Percentiles rank a stretch among this genome's conserved stretches.
Conservation (phyloP, 2,113 vertebrate genomes). For the Amblyornis subalaris region DNA sequence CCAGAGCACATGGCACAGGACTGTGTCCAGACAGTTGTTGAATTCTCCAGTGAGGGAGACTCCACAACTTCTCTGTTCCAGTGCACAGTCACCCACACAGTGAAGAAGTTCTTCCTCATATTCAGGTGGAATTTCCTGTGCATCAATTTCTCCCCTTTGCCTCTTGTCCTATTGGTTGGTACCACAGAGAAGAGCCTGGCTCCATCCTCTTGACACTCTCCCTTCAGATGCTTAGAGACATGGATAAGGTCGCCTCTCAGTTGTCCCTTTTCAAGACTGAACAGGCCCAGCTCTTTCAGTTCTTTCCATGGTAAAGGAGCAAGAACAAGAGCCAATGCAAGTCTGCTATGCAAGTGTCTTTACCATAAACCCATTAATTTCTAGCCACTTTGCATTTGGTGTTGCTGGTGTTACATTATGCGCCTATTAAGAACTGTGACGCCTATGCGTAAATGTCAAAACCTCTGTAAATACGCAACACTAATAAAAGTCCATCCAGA, state of each 20-base stretch:
- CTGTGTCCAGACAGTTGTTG: neutral
- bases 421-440: neutral
- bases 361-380: neutral
- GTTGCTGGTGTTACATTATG: neutral
- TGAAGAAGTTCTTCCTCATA: neutral
- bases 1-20: neutral
- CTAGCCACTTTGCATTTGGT: neutral
- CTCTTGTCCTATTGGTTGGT: neutral
- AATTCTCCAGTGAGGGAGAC: neutral
- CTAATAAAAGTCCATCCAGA: neutral
- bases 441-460: neutral
- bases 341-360: neutral
- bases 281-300: neutral
- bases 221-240: too few species aligned
- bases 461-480: neutral
- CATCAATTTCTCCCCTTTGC: neutral
- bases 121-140: neutral
- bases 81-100: fast-evolving
- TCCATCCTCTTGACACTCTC: neutral
- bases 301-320: neutral
- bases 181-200: neutral
- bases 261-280: neutral
- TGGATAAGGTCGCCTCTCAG: neutral
- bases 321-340: neutral
- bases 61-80: neutral